Evolutionary conservation across 2,888 invertebrate genomes (phyloP), one percentile per base, ranked within the genome.

Genomic region (Aleiodes testaceus): DNA sequence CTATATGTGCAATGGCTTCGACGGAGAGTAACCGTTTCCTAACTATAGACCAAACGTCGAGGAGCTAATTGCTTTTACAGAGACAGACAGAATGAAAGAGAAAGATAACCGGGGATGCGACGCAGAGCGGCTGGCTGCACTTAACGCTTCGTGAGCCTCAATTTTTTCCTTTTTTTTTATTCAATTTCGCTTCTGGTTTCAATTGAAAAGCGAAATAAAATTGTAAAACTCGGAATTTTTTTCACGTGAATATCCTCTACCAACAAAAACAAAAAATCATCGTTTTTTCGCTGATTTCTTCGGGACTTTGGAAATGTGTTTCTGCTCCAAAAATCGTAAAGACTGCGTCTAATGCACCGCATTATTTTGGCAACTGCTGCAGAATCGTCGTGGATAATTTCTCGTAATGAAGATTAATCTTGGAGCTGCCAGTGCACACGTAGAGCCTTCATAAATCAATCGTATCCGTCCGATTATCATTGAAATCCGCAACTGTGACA

Each of bases 331-430:
- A 16, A 12, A 49, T 12, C 14, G 6, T 3, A 18, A 18, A 14
- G 42, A 59, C 42, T 14, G 42, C 16, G 36, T 59, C 59, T 59
- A 59, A 59, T 59, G 59, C 42, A 42, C 16, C 59, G 9, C 26
- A 42, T 16, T 16, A 26, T 26, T 2, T 26, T 26, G 44, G 18
- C 61, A 47, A 63, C n/a, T 45, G 26, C 49, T 11, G 69, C 52
- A 69, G 20, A 68, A 61, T 68, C 4, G 14, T 52, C 30, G 44
- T 14, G 47, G 36, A 81, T 82, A 82, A 83, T 80, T 79, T 83
- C 80, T 73, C 53, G 78, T 82, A 84, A 85, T 83, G 82, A 84
- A 84, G 82, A 85, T 85, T 85, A 83, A 85, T 85, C 79, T 82
- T 74, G 77, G 75, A 55, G n/a, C 70, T 47, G 50, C 30, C 49